Evolutionary conservation across 1,140 invertebrate genomes (phyloP).

Genomic region (Calycopis cecrops): DNA sequence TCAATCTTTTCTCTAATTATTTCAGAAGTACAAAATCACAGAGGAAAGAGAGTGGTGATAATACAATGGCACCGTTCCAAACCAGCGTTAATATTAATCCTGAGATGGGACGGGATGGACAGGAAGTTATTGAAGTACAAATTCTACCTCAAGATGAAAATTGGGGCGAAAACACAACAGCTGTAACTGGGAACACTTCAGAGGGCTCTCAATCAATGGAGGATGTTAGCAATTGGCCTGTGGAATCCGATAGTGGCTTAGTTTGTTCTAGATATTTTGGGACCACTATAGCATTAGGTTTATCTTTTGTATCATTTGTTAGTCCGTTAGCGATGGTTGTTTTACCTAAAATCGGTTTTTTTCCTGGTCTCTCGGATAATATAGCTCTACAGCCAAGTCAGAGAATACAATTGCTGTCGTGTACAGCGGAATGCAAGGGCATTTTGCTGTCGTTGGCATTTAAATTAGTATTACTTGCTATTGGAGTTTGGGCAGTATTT

Average conservation of each 20-base stretch:
- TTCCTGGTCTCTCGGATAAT: constrained; percentile 76
- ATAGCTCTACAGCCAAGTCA: constrained; percentile 65
- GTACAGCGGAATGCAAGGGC: constrained; percentile 83
- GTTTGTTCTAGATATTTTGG: constrained; percentile 87
- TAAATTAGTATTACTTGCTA: constrained; percentile 92
- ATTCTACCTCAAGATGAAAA: constrained; percentile 97
- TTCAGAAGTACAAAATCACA: constrained; percentile 70
- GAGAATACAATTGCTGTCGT: constrained; percentile 60
- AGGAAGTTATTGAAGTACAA: constrained; percentile 93
- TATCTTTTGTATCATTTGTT: constrained; percentile 89
- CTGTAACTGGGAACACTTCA: constrained; percentile 96
- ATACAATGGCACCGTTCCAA: constrained; percentile 84
- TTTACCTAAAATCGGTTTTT: constrained; percentile 91
- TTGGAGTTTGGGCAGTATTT: constrained; percentile 94
- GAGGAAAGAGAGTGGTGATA: constrained; percentile 59
- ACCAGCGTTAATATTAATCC: constrained; percentile 86
- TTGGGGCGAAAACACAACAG: constrained; percentile 98
- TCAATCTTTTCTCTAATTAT: constrained; percentile 12
- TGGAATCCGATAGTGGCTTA: constrained; percentile 84
- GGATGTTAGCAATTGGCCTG: constrained; percentile 88
- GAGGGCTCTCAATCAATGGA: constrained; percentile 95
- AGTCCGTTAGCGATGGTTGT: constrained; percentile 96
- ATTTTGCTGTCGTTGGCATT: constrained; percentile 93
- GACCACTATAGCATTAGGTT: constrained; percentile 83
- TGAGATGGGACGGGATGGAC: constrained; percentile 80